These are phyloP conservation scores for Eristalinus aeneus DNA, from an alignment of 2,888 invertebrate genomes.

Conservation along the genomic window DNA sequence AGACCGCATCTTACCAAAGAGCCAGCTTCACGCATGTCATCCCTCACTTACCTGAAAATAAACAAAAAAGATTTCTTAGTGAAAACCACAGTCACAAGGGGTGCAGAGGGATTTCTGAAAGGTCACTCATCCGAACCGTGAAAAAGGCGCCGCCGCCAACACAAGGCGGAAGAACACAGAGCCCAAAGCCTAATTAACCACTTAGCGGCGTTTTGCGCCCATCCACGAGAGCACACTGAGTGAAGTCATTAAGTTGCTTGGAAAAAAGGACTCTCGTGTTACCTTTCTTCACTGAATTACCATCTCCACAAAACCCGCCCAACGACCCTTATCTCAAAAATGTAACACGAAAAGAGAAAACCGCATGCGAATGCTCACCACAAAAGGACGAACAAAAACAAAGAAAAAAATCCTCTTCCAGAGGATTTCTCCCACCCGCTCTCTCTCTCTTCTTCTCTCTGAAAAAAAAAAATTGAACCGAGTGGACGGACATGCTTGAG, in stretches of 20 bases:
- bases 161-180: neutral
- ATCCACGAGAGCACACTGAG: conserved; percentile 1
- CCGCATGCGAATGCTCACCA: neutral
- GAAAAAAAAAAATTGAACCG: neutral
- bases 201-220: conserved; percentile 14
- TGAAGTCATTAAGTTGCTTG: conserved; percentile 20
- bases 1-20: neutral
- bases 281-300: conserved; percentile 34
- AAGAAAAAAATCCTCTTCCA: neutral
- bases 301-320: neutral
- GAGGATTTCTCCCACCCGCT: neutral
- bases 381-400: conserved; percentile 16
- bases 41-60: conserved; percentile 14
- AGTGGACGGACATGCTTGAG: neutral
- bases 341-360: neutral
- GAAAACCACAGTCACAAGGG: neutral
- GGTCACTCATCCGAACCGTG: neutral
- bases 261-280: neutral
- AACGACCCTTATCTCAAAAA: neutral
- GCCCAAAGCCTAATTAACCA: conserved; percentile 21
- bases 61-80: neutral
- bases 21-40: neutral
- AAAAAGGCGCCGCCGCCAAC: neutral
- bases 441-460: conserved; percentile 5
- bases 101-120: neutral